These are phyloP conservation scores for Oceanodroma leucorhoa DNA, from an alignment of 2,797 vertebrate genomes.

Conservation along the genomic window DNA sequence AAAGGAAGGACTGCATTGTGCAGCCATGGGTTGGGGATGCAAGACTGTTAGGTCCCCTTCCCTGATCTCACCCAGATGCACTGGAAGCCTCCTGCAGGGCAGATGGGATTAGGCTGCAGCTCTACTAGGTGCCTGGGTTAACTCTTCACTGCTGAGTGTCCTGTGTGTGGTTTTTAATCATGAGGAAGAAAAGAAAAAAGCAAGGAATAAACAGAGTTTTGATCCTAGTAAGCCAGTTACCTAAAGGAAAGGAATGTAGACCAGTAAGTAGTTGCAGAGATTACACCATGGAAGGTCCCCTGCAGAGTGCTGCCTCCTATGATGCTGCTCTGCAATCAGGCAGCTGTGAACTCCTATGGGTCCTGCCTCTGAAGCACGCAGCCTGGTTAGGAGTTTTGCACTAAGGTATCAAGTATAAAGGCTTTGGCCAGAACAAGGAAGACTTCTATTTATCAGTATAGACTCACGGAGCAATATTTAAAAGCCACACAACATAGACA, in stretches of 20 bases:
- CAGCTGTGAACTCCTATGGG: accelerated
- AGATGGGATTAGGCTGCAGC: background rate
- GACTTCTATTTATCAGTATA: background rate
- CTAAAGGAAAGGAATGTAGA: background rate
- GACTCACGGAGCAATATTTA: background rate
- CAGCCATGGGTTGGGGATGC: background rate
- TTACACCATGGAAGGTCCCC: background rate
- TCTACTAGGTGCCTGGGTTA: background rate
- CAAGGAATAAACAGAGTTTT: background rate
- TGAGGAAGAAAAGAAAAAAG: background rate
- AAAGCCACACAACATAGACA: background rate
- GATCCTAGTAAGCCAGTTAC: background rate
- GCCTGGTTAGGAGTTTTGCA: background rate
- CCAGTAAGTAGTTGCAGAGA: background rate
- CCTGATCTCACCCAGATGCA: background rate
- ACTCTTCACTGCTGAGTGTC: background rate
- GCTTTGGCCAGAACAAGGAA: background rate
- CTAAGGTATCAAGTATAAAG: background rate
- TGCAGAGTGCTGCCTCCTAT: background rate
- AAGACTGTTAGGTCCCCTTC: background rate
- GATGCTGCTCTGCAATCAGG: background rate
- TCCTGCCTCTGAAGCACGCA: background rate
- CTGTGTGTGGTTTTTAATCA: background rate
- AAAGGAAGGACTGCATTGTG: background rate
- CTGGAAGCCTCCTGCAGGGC: background rate